Conservation (phyloP, 2,888 invertebrate genomes). For the Orchesella flavescens region DNA sequence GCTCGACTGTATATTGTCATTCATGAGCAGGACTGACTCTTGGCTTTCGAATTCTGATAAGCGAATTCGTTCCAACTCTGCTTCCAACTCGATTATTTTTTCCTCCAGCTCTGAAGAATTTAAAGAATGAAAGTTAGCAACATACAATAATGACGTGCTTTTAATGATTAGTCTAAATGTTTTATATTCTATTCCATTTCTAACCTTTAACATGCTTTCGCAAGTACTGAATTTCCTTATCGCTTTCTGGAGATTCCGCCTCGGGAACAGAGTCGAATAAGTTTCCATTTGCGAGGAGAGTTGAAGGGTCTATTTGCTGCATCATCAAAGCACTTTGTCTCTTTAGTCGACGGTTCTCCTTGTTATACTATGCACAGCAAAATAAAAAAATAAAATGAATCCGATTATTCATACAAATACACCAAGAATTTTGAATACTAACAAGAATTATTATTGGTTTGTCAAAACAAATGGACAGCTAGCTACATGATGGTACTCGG, state of each 20-base stretch:
- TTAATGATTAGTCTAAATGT: neutral
- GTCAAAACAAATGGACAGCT: too few relatives aligned
- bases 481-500: too few relatives aligned
- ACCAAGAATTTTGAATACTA: slow-evolving; percentile 9
- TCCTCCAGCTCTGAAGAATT: slow-evolving; percentile 64
- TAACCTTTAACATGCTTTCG: slow-evolving; percentile 69
- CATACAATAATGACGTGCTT: neutral
- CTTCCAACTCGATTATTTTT: slow-evolving; percentile 65
- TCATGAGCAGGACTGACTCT: slow-evolving; percentile 68
- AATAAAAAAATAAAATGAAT: slow-evolving; percentile 7
- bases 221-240: slow-evolving; percentile 68
- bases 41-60: slow-evolving; percentile 70
- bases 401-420: neutral
- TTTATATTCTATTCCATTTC: neutral
- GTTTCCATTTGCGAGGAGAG: slow-evolving; percentile 36
- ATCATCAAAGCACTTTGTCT: slow-evolving; percentile 80
- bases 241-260: slow-evolving; percentile 64
- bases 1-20: slow-evolving; percentile 63
- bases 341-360: slow-evolving; percentile 83
- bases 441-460: too few relatives aligned
- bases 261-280: slow-evolving; percentile 59
- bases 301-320: slow-evolving; percentile 74
- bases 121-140: neutral
- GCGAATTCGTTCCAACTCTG: slow-evolving; percentile 66
- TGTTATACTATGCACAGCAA: slow-evolving; percentile 80